Conservation (phyloP, 2,113 vertebrate species). For the Semnopithecus entellus region DNA sequence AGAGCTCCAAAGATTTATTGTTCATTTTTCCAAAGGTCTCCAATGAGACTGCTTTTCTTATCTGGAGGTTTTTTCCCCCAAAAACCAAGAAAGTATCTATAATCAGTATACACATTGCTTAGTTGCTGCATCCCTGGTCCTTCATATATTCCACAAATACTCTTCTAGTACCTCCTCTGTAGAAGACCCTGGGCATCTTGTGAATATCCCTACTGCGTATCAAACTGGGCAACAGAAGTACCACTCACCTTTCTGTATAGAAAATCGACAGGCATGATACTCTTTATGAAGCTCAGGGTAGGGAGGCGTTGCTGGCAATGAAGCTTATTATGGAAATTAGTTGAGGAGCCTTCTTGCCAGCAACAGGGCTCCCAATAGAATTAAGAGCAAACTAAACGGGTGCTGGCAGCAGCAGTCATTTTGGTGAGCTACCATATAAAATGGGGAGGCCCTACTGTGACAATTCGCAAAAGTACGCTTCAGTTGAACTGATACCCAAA, state of each 20-base stretch:
- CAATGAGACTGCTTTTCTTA: slow-evolving; percentile 40
- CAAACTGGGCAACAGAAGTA: neutral
- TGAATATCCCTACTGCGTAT: neutral
- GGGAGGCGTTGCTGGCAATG: neutral
- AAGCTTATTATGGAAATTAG: neutral
- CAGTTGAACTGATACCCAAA: neutral
- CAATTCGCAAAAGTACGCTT: neutral
- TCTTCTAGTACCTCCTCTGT: neutral
- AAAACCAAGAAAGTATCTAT: neutral
- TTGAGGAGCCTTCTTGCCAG: neutral
- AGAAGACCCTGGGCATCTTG: neutral
- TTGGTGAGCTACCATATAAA: neutral
- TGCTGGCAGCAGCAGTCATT: neutral
- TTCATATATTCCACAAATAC: neutral
- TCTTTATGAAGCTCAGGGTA: neutral
- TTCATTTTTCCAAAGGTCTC: slow-evolving; percentile 9
- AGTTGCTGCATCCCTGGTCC: neutral
- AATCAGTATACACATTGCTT: neutral
- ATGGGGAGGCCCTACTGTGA: neutral
- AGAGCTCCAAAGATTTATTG: slow-evolving; percentile 34
- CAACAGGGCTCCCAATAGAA: neutral
- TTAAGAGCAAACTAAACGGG: neutral
- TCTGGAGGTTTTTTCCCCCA: neutral
- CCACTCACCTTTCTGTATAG: neutral
- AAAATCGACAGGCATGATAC: neutral